Base-by-base conservation (phyloP, 2,113 vertebrate species). In the Turnix velox region DNA sequence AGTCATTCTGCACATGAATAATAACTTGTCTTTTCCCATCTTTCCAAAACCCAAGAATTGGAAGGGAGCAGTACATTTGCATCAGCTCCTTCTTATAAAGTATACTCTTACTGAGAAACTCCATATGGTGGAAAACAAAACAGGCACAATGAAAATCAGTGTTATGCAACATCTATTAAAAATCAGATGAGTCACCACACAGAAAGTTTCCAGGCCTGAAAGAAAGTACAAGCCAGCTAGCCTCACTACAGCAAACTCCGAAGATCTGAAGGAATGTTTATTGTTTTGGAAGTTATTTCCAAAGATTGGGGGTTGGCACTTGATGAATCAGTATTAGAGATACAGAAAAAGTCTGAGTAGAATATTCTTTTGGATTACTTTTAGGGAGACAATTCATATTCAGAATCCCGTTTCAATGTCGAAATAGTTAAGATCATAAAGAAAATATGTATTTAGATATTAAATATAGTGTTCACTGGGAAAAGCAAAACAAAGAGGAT, bases 111-210 rank as follows among this genome's bases (percentile, higher is more conserved):
- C 59, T 24, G 73, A 91, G 61, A 87, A 88, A 59, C 80, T 95
- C 88, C 91, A 84, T 95, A 93, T 94, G 91, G 88, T 71, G 20
- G 46, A 62, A 92, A 95, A 88, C 71, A 96, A 87, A 88, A 91
- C 77, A 78, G 84, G 73, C 19, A 94, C 87, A 94, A 88, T 79
- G 78, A 92, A 87, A 93, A 82, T 42, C 45, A 73, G 67, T 42
- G 87, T 95, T 94, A 95, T 82, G 84, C 87, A 92, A 94, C 25
- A 73, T 55, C 87, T 93, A 93, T 93, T 96, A 94, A 94, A 94
- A 96, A 92, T 83, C 91, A 90, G 86, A 88, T 96, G 90, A 95
- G 67, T 94, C 90, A 96, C 76, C n/a, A 71, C 24, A 69, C 68
- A 85, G 61, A 74, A 79, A 82, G 40, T 76, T 84, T 58, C 76